Percentiles rank a stretch among this genome's conserved stretches.
Conservation (phyloP, 1,140 invertebrate genomes). For the Dufourea novaeangliae region DNA sequence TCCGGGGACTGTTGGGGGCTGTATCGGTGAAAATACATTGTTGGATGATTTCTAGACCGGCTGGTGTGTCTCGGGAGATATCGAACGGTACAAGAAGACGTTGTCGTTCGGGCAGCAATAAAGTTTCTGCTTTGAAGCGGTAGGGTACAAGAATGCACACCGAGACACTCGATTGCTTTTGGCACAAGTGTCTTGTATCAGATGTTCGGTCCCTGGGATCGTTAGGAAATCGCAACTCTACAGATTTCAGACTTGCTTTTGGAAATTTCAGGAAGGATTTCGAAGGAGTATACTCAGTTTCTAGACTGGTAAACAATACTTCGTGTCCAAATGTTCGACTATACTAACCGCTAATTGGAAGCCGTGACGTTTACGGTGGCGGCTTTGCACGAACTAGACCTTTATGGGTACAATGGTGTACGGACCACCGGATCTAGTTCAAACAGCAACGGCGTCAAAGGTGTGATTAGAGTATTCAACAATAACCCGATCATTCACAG, state of each 20-base stretch:
- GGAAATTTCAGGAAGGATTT: no score
- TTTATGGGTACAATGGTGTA: background rate
- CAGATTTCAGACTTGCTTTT: no score
- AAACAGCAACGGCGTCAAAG: background rate
- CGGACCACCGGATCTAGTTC: background rate
- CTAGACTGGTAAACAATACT: no score
- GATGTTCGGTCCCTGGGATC: background rate
- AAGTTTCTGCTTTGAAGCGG: background rate
- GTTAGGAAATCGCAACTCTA: background rate
- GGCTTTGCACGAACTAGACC: background rate
- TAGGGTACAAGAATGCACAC: background rate
- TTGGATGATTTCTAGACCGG: slow-evolving; percentile 16
- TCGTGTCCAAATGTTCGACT: background rate
- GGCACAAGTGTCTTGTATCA: background rate
- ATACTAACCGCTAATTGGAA: background rate
- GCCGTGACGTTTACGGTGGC: background rate
- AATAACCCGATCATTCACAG: background rate
- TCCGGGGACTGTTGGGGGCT: background rate
- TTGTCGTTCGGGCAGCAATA: background rate
- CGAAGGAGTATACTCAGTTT: no score
- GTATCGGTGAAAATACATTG: background rate
- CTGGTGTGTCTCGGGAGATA: background rate
- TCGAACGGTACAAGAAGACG: background rate
- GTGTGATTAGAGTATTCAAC: background rate
- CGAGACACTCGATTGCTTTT: background rate